phyloP scores from a whole-genome alignment of 2,797 vertebrate species.

The Sitta carolinensis region DNA sequence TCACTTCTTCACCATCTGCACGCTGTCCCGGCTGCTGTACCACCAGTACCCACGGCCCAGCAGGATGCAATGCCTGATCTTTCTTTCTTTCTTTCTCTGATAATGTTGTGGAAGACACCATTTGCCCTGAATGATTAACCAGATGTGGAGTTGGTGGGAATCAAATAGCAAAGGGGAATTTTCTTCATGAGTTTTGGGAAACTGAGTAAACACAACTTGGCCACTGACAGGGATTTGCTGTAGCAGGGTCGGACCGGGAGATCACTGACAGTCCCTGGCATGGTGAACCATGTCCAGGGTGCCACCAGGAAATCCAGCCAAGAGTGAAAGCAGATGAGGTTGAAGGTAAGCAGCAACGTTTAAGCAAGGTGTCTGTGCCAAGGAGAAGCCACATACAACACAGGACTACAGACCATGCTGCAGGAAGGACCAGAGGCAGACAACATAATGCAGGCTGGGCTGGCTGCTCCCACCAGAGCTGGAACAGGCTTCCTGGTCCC shows the following conservation, averaged over 20 bases:
- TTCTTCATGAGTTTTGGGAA: neutral
- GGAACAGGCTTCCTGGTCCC: neutral
- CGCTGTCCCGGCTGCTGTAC: accelerated
- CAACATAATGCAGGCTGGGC: neutral
- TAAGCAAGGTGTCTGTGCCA: accelerated
- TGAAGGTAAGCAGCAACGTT: neutral
- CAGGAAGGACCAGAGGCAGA: neutral
- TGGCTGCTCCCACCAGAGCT: neutral
- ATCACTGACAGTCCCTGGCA: accelerated
- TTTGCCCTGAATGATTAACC: neutral
- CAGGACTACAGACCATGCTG: neutral
- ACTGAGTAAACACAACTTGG: neutral
- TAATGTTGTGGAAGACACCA: accelerated
- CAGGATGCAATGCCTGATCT: neutral
- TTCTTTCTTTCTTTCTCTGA: neutral
- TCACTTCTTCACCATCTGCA: neutral
- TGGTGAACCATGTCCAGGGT: neutral
- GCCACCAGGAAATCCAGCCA: neutral
- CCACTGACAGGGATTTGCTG: accelerated
- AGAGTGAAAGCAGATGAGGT: neutral
- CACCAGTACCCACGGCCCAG: accelerated
- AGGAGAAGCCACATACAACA: neutral
- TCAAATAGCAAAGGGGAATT: neutral
- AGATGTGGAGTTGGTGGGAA: accelerated
- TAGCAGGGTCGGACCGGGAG: neutral